Evolutionary conservation across 2,113 vertebrate genomes (phyloP).

Genomic region (Nesospiza acunhae): DNA sequence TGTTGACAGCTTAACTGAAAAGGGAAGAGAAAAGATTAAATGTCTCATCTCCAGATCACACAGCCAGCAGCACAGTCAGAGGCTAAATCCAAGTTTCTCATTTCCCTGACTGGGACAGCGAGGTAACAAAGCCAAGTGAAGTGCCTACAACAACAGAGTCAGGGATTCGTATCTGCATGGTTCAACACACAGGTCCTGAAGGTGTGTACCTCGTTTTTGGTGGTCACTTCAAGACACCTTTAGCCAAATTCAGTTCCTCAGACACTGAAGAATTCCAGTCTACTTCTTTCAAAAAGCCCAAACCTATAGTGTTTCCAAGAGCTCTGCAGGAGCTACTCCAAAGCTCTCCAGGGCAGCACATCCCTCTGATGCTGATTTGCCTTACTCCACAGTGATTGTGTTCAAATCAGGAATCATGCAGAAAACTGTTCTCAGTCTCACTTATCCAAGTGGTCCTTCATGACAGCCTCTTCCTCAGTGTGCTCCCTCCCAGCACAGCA

Average conservation of each 20-base stretch:
- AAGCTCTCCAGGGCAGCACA: not conserved
- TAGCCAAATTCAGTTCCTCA: not conserved
- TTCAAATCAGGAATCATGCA: not conserved
- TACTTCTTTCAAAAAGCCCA: not conserved
- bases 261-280: not conserved
- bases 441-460: accelerated
- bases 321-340: not conserved
- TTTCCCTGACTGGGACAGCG: not conserved
- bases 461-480: not conserved
- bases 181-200: not conserved
- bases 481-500: not conserved
- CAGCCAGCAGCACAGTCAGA: not conserved
- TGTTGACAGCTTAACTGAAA: not conserved
- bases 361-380: not conserved
- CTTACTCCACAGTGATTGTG: not conserved
- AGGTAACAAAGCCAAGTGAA: not conserved
- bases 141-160: not conserved
- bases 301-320: not conserved
- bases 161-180: not conserved
- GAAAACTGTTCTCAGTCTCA: not conserved
- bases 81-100: not conserved
- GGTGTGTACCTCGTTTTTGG: not conserved
- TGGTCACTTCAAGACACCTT: not conserved
- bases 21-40: constrained; percentile 17
- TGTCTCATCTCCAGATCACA: not conserved